Evolutionary conservation across 2,797 vertebrate species (phyloP).

Genomic region (Mormyrops boulengeri): DNA sequence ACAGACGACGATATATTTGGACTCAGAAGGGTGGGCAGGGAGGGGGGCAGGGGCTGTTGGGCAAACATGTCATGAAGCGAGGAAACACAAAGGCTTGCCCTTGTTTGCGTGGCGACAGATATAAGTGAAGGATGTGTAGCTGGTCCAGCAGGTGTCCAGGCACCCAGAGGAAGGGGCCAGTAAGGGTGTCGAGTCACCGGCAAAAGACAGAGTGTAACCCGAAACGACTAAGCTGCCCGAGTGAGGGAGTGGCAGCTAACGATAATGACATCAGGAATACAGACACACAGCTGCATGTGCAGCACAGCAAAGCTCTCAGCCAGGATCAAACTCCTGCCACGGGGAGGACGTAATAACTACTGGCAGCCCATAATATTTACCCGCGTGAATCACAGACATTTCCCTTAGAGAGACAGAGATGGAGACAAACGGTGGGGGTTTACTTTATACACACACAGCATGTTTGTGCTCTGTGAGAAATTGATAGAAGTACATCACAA

Average conservation of each 20-base stretch:
- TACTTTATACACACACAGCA: background rate
- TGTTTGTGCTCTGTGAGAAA: background rate
- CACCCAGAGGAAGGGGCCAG: background rate
- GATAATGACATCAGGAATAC: background rate
- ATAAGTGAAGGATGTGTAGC: background rate
- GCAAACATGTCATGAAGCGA: background rate
- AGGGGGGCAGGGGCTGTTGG: background rate
- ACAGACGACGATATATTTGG: background rate
- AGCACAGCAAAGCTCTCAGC: background rate
- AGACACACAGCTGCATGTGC: background rate
- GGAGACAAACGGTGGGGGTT: background rate
- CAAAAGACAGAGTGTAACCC: background rate
- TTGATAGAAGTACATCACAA: slow-evolving; percentile 52
- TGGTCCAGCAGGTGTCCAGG: background rate
- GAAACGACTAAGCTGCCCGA: background rate
- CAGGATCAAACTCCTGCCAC: background rate
- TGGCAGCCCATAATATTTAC: background rate
- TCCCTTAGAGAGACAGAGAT: slow-evolving; percentile 16
- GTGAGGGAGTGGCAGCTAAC: background rate
- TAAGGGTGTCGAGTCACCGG: background rate
- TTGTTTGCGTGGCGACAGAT: background rate
- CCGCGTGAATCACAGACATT: background rate
- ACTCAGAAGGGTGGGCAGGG: background rate
- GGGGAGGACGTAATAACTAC: background rate
- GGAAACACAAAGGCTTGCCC: background rate